phyloP scores from a whole-genome alignment of 1,140 invertebrate genomes.

The Cylas formicarius region DNA sequence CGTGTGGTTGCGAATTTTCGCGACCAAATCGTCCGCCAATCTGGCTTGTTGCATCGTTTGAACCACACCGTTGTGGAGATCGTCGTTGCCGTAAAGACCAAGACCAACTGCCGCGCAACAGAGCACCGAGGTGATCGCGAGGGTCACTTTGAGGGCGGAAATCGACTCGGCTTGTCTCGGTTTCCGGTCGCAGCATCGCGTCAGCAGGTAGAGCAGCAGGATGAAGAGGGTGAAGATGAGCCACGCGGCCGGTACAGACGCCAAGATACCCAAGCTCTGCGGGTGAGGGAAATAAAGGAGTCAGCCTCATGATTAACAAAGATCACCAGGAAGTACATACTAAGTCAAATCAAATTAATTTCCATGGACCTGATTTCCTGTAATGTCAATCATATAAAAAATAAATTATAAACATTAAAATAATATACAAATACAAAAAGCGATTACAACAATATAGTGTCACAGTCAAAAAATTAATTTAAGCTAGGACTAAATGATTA shows the following conservation, averaged over 20 bases:
- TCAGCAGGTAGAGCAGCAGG: constrained; percentile 82
- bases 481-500: too few relatives aligned
- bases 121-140: constrained; percentile 76
- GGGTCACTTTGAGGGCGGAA: constrained; percentile 72
- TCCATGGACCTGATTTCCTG: too few relatives aligned
- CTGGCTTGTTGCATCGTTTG: constrained; percentile 69
- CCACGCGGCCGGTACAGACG: constrained; percentile 82
- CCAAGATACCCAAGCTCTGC: constrained; percentile 87
- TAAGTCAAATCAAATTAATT: too few relatives aligned
- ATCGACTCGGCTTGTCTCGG: constrained; percentile 77
- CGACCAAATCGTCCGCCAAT: constrained; percentile 67
- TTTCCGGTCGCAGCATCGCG: constrained; percentile 87
- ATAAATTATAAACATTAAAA: too few relatives aligned
- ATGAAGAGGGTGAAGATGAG: constrained; percentile 82
- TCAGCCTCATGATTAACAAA: too few relatives aligned
- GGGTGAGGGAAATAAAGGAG: too few relatives aligned
- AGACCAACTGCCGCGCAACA: constrained; percentile 69
- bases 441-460: too few relatives aligned
- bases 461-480: too few relatives aligned
- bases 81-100: constrained; percentile 89
- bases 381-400: too few relatives aligned
- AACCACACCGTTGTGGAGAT: constrained; percentile 81
- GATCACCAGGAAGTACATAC: too few relatives aligned
- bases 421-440: too few relatives aligned
- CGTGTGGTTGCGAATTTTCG: constrained; percentile 66